Conservation (phyloP, 2,797 vertebrate genomes). For the Microcaecilia unicolor region DNA sequence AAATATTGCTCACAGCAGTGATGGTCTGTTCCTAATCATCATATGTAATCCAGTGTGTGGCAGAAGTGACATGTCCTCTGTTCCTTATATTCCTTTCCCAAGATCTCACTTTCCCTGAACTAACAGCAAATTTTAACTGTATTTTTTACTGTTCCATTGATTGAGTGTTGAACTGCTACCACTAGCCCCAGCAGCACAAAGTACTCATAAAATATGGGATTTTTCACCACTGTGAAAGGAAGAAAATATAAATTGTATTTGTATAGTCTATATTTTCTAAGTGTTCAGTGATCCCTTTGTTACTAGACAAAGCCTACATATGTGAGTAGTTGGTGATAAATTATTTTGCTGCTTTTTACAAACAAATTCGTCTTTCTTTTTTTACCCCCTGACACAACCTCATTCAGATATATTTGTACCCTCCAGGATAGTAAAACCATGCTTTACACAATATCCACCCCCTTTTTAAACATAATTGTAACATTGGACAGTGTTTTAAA, state of each 20-base stretch:
- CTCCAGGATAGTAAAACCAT: conserved; percentile 25
- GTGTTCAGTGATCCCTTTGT: conserved; percentile 48
- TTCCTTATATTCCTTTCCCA: too few relatives aligned
- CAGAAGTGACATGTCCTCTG: too few relatives aligned
- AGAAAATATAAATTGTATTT: conserved; percentile 18
- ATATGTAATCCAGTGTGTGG: too few relatives aligned
- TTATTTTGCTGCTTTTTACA: conserved; percentile 34
- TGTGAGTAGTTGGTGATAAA: conserved; percentile 32
- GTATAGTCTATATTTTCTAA: conserved; percentile 42
- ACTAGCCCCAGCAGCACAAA: too few relatives aligned
- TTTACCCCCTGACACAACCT: conserved; percentile 36
- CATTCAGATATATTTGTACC: conserved; percentile 32
- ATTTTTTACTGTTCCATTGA: too few relatives aligned
- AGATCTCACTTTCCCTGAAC: too few relatives aligned
- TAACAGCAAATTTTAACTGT: conserved; percentile 6
- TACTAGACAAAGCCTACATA: conserved; percentile 28
- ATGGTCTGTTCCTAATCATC: too few relatives aligned
- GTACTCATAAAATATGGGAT: too few relatives aligned
- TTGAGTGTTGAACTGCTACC: too few relatives aligned
- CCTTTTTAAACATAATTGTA: conserved; percentile 26
- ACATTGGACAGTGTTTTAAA: conserved; percentile 27
- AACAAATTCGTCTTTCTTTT: too few relatives aligned
- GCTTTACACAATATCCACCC: conserved; percentile 28
- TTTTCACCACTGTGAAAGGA: too few relatives aligned
- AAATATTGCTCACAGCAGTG: too few relatives aligned